Evolutionary conservation across 2,113 vertebrate genomes (phyloP).

Genomic region (Rissa tridactyla): DNA sequence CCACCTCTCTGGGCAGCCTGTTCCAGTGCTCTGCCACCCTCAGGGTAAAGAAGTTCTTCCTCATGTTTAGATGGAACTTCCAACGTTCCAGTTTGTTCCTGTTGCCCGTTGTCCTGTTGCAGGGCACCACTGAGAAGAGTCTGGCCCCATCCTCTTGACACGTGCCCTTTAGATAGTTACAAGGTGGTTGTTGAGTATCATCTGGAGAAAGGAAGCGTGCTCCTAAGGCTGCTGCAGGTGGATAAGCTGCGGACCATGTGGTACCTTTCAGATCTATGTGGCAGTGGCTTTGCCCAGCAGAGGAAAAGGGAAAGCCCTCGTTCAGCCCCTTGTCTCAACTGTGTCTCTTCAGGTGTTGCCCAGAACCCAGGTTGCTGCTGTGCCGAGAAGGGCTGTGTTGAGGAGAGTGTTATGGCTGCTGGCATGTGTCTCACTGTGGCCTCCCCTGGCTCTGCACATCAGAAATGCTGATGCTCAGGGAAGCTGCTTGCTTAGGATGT

Average conservation of each 20-base stretch:
- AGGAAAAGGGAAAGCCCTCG: fast-evolving
- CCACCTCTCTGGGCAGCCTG: neutral
- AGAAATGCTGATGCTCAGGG: neutral
- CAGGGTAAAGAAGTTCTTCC: neutral
- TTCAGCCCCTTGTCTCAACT: fast-evolving
- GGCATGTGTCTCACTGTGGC: fast-evolving
- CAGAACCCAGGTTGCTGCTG: neutral
- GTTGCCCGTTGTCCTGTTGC: neutral
- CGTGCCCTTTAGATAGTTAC: too few relatives aligned
- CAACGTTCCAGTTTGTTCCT: neutral
- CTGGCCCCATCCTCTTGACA: neutral
- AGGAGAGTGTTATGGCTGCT: fast-evolving
- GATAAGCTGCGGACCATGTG: fast-evolving
- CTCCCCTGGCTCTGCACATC: neutral
- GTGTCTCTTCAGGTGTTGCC: neutral
- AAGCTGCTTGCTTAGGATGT: neutral
- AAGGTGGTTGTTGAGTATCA: neutral
- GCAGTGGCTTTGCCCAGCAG: neutral
- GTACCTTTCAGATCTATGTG: neutral
- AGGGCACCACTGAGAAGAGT: too few relatives aligned
- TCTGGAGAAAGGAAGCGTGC: neutral
- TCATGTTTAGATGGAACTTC: neutral
- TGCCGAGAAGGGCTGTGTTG: neutral
- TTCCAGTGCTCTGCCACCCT: neutral
- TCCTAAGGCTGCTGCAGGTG: neutral